Conservation (phyloP, 2,113 vertebrate species). For the Columbina picui region DNA sequence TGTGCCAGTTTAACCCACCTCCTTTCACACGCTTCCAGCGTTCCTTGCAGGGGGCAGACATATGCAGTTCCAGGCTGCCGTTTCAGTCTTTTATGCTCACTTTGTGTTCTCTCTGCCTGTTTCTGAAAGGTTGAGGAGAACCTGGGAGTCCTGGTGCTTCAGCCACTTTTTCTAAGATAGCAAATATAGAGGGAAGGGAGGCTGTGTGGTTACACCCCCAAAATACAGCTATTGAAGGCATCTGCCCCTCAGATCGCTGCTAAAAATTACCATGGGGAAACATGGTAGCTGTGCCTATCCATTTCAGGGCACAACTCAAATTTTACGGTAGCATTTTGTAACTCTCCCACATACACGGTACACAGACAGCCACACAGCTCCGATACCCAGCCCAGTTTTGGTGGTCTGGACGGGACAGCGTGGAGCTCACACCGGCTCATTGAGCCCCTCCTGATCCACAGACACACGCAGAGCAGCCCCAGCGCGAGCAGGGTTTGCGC, state of each 20-base stretch:
- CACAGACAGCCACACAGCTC: rapidly evolving
- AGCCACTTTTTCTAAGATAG: neutral
- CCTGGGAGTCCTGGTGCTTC: neutral
- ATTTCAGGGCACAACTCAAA: neutral
- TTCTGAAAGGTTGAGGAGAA: neutral
- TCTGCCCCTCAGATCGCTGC: neutral
- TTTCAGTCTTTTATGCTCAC: constrained; percentile 30
- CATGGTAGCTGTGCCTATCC: neutral
- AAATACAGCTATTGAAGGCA: neutral
- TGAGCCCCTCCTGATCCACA: rapidly evolving
- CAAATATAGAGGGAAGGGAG: neutral
- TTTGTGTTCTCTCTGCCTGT: neutral
- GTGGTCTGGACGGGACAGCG: neutral
- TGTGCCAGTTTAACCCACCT: constrained; percentile 18
- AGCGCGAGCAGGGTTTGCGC: neutral
- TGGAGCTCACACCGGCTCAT: neutral
- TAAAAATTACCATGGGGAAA: neutral
- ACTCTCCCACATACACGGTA: rapidly evolving
- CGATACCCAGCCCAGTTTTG: neutral
- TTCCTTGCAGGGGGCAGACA: constrained; percentile 41
- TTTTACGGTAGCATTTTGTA: neutral
- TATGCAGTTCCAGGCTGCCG: constrained; percentile 42
- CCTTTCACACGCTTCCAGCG: neutral
- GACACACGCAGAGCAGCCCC: neutral
- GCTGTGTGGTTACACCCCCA: neutral